Evolutionary conservation across 2,888 invertebrate species (phyloP).

Genomic region (Spicauda simplicius): DNA sequence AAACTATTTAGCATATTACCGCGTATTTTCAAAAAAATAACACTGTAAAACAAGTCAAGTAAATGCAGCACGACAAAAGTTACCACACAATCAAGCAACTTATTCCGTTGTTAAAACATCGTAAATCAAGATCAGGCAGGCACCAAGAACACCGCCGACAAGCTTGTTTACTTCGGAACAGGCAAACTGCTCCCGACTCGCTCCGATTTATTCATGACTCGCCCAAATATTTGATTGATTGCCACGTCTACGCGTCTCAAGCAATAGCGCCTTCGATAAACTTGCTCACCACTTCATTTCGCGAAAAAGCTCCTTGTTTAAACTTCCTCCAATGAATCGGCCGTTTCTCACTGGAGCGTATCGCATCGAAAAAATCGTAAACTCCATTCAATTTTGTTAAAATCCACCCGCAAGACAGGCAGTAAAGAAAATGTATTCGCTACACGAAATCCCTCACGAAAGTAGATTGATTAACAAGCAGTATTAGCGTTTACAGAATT

Average conservation of each 20-base stretch:
- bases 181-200: slow-evolving; percentile 53
- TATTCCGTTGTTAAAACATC: slow-evolving; percentile 37
- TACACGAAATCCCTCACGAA: slow-evolving; percentile 34
- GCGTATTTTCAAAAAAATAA: too few relatives aligned
- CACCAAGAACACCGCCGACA: slow-evolving; percentile 37
- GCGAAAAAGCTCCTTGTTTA: slow-evolving; percentile 71
- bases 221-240: slow-evolving; percentile 81
- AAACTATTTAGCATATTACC: too few relatives aligned
- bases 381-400: slow-evolving; percentile 55
- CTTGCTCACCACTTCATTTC: slow-evolving; percentile 77
- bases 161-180: slow-evolving; percentile 41
- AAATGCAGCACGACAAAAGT: slow-evolving; percentile 25
- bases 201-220: slow-evolving; percentile 78
- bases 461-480: slow-evolving; percentile 28
- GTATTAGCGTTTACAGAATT: slow-evolving; percentile 8
- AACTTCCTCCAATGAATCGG: slow-evolving; percentile 66
- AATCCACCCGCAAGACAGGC: slow-evolving; percentile 38
- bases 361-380: slow-evolving; percentile 46
- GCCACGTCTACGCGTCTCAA: slow-evolving; percentile 69
- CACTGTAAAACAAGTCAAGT: slow-evolving; percentile 10
- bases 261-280: slow-evolving; percentile 74
- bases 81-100: slow-evolving; percentile 30
- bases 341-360: slow-evolving; percentile 55
- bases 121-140: slow-evolving; percentile 37
- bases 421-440: slow-evolving; percentile 43